Evolutionary conservation across 2,113 vertebrate genomes (phyloP).

Genomic region (Oreochromis aureus): DNA sequence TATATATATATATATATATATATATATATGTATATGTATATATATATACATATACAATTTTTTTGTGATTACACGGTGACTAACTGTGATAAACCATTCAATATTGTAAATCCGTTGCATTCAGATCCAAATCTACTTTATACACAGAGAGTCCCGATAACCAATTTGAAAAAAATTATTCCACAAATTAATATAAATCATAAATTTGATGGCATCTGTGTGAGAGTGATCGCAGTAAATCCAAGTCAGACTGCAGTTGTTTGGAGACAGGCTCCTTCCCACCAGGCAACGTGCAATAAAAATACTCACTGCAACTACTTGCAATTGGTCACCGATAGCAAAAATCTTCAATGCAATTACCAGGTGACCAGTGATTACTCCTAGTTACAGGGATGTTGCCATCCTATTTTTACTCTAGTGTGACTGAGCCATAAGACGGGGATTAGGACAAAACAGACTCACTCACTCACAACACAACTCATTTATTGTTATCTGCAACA

Average conservation of each 20-base stretch:
- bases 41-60: too few species aligned
- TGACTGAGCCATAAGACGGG: fast-evolving
- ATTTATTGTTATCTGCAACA: not conserved
- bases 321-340: not conserved
- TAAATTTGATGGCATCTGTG: too few species aligned
- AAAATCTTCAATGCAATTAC: not conserved
- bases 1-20: too few species aligned
- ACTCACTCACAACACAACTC: not conserved
- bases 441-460: not conserved
- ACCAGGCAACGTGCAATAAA: not conserved
- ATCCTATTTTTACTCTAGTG: not conserved
- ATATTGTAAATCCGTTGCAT: too few species aligned
- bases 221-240: too few species aligned
- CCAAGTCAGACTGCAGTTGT: not conserved
- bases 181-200: too few species aligned
- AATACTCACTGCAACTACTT: not conserved
- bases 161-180: too few species aligned
- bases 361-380: not conserved
- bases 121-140: too few species aligned
- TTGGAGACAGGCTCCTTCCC: not conserved
- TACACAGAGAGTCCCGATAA: too few species aligned
- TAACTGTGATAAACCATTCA: too few species aligned
- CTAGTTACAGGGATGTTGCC: not conserved
- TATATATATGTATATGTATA: too few species aligned
- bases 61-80: too few species aligned